These are phyloP conservation scores for Gallinago nigripennis DNA, from an alignment of 2,797 vertebrate genomes.

Conservation along the genomic window DNA sequence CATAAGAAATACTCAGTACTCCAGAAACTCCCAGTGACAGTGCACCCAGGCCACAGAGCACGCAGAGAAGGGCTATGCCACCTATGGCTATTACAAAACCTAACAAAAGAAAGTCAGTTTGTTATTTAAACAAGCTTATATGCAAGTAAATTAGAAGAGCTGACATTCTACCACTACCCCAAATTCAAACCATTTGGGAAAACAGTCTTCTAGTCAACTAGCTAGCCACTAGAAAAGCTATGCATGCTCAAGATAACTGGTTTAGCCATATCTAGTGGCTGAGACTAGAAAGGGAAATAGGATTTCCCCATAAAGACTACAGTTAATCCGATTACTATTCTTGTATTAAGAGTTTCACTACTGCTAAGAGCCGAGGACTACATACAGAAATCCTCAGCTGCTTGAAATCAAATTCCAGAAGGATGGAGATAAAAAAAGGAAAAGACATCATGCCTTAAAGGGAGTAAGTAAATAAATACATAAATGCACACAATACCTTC, in stretches of 20 bases:
- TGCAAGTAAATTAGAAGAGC: neutral
- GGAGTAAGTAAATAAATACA: neutral
- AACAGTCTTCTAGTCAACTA: neutral
- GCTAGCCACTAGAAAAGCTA: neutral
- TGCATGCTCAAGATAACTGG: neutral
- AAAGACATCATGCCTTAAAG: neutral
- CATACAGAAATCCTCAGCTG: neutral
- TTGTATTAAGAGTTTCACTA: neutral
- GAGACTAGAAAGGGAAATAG: neutral
- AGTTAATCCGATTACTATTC: constrained; percentile 16
- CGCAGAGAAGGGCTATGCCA: constrained; percentile 76
- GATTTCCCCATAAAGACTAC: neutral
- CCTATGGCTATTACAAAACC: constrained; percentile 79
- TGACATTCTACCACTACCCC: neutral
- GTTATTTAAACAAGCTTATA: neutral
- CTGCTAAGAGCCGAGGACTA: neutral
- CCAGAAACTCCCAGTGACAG: constrained; percentile 76
- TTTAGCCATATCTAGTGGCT: neutral
- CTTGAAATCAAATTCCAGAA: neutral
- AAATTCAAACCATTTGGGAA: neutral
- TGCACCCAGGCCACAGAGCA: constrained; percentile 77
- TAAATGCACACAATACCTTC: constrained; percentile 75
- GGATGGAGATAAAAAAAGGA: neutral
- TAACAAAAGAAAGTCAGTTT: neutral
- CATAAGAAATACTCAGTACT: constrained; percentile 64